A percentile compares a stretch with the other conserved stretches of the same genome.
Conservation (phyloP, 2,797 vertebrate genomes). For the Selene dorsalis region DNA sequence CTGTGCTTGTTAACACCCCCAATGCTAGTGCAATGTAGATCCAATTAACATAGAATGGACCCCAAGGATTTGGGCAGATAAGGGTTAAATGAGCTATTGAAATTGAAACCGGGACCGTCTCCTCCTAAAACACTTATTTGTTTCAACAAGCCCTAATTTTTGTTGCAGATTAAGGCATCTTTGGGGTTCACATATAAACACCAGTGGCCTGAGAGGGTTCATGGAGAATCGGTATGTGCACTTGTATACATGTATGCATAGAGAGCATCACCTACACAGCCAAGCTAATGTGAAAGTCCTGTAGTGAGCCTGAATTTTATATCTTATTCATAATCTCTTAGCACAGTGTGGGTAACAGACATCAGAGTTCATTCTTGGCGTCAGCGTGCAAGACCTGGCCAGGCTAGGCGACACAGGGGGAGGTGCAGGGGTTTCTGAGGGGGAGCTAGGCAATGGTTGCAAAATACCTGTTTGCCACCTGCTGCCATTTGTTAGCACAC, state of each 20-base stretch:
- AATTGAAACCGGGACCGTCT: slow-evolving; percentile 85
- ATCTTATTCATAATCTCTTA: slow-evolving; percentile 93
- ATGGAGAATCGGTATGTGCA: slow-evolving; percentile 1
- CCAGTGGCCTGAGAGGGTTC: slow-evolving; percentile 65
- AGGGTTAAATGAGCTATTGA: slow-evolving; percentile 89
- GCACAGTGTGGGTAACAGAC: slow-evolving; percentile 87
- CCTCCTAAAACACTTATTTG: slow-evolving; percentile 87
- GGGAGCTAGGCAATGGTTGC: slow-evolving; percentile 79
- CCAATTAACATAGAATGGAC: slow-evolving; percentile 86
- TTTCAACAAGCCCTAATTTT: slow-evolving; percentile 80
- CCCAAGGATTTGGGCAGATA: slow-evolving; percentile 90
- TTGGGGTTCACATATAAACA: slow-evolving; percentile 67
- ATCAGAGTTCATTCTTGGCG: slow-evolving; percentile 86
- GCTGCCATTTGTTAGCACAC: slow-evolving; percentile 87
- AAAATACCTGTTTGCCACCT: slow-evolving; percentile 87
- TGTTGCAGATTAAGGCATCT: slow-evolving; percentile 74
- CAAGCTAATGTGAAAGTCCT: slow-evolving; percentile 90
- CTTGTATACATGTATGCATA: slow-evolving; percentile 67
- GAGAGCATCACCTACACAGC: slow-evolving; percentile 56
- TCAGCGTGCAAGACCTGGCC: slow-evolving; percentile 83
- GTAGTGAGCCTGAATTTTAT: slow-evolving; percentile 89
- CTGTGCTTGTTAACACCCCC: slow-evolving; percentile 91
- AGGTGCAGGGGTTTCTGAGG: slow-evolving; percentile 76
- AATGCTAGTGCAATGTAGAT: slow-evolving; percentile 89
- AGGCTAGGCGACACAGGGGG: slow-evolving; percentile 78